These are phyloP conservation scores for Cynopterus sphinx DNA, from an alignment of 2,797 vertebrate genomes.

Conservation along the genomic window DNA sequence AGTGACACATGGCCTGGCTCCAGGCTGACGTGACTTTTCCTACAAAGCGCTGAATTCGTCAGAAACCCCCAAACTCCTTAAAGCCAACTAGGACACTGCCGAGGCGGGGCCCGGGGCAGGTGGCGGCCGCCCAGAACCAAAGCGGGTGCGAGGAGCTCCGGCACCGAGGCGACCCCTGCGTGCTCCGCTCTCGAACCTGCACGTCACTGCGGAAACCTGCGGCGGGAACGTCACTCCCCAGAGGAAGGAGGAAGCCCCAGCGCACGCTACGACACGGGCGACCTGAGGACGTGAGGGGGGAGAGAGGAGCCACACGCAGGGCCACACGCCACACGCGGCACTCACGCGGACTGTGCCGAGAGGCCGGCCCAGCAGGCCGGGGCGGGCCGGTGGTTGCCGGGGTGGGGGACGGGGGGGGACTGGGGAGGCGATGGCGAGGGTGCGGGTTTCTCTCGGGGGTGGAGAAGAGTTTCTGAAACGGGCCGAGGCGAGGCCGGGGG, in stretches of 20 bases:
- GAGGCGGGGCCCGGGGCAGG: background rate
- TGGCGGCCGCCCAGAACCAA: rapidly evolving
- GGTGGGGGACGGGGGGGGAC: rapidly evolving
- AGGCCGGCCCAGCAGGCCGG: no score
- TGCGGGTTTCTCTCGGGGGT: background rate
- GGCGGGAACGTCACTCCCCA: rapidly evolving
- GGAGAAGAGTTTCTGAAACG: rapidly evolving
- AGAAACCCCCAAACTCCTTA: background rate
- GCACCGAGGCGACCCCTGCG: no score
- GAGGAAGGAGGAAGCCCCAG: background rate
- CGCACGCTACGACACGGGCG: rapidly evolving
- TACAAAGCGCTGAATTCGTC: background rate
- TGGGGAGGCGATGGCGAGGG: rapidly evolving
- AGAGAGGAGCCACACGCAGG: background rate
- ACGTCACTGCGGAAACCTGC: rapidly evolving
- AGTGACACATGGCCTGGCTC: background rate
- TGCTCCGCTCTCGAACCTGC: background rate
- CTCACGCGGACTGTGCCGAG: no score
- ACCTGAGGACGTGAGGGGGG: rapidly evolving
- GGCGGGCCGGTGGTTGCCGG: rapidly evolving
- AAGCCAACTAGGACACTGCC: no score
- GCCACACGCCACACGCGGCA: no score
- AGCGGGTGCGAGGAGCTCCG: background rate
- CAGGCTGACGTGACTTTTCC: rapidly evolving
- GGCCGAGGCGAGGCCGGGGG: rapidly evolving